These are phyloP conservation scores for Diarsia dahlii DNA, from an alignment of 2,888 invertebrate genomes.

Conservation along the genomic window DNA sequence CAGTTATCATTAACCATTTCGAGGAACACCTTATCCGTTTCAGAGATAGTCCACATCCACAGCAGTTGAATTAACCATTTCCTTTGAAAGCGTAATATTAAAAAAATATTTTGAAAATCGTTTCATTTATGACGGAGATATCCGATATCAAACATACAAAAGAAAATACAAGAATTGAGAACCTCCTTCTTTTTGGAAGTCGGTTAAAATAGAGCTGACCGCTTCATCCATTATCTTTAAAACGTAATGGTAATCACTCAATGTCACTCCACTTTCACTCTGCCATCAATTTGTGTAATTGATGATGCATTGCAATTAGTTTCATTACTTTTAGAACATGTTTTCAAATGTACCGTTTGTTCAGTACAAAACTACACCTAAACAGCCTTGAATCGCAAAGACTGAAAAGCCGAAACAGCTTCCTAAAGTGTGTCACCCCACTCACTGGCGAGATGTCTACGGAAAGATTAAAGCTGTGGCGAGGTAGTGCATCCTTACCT, in stretches of 20 bases:
- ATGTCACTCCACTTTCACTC: constrained; percentile 15
- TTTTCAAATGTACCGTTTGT: not conserved
- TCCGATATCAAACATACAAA: no score
- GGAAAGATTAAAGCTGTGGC: no score
- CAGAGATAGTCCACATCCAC: not conserved
- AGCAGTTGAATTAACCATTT: not conserved
- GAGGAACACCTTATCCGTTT: not conserved
- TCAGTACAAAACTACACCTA: not conserved
- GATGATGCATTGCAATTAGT: constrained; percentile 23
- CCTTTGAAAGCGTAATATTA: not conserved
- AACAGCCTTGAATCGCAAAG: no score
- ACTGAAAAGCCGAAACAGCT: no score
- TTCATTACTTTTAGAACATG: constrained; percentile 5
- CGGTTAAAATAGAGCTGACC: constrained; percentile 21
- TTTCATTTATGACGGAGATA: no score
- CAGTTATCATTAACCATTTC: no score
- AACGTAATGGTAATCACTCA: constrained; percentile 25
- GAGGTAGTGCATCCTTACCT: no score
- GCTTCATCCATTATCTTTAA: constrained; percentile 25
- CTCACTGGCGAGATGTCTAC: no score
- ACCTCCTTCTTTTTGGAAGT: no score
- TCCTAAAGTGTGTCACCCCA: no score
- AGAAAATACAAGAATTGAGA: no score
- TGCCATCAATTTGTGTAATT: constrained; percentile 23
- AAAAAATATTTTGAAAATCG: no score